Evolutionary conservation across 2,797 vertebrate genomes (phyloP).

Genomic region (Chiloscyllium punctatum): DNA sequence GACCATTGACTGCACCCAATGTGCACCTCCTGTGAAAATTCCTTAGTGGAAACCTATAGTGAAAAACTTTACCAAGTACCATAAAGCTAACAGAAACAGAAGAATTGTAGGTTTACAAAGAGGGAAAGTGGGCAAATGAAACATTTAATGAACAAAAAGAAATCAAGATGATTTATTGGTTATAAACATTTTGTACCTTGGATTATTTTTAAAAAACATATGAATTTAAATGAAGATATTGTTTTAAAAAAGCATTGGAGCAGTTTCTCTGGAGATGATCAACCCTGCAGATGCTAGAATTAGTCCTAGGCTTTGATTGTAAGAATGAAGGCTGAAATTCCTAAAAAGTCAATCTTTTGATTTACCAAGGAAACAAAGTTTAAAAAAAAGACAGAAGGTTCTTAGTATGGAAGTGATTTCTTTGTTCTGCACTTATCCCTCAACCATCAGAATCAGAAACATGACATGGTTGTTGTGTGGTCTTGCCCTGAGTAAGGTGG

Average conservation of each 20-base stretch:
- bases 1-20: not conserved
- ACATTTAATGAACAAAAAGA: not conserved
- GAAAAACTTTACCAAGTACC: not conserved
- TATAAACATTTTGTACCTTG: not conserved
- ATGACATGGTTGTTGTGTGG: not conserved
- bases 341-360: not conserved
- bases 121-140: not conserved
- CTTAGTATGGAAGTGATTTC: not conserved
- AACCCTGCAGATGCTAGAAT: not conserved
- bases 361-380: not conserved
- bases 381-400: not conserved
- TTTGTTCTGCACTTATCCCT: not conserved
- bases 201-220: not conserved
- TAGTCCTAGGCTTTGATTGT: too few relatives aligned
- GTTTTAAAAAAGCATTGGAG: not conserved
- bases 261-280: not conserved
- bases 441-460: not conserved
- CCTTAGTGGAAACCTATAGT: not conserved
- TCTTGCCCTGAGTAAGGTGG: not conserved
- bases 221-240: not conserved
- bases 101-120: not conserved
- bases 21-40: not conserved
- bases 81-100: not conserved
- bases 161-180: not conserved
- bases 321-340: not conserved